Evolutionary conservation across 1,140 invertebrate genomes (phyloP).

Genomic region (Eueides isabella): DNA sequence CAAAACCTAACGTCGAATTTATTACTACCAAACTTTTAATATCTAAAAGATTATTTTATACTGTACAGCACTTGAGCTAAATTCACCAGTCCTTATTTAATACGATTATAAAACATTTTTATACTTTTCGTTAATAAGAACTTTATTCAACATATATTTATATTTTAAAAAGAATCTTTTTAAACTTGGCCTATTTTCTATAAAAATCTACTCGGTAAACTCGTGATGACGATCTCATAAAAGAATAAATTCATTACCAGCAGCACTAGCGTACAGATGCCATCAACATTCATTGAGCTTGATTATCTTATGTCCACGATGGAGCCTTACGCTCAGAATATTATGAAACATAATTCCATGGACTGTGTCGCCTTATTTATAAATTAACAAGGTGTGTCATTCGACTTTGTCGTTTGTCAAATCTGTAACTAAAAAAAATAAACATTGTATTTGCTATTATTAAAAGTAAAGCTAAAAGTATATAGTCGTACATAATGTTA

Average conservation of each 20-base stretch:
- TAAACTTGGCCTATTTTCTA: neutral
- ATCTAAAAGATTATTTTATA: neutral
- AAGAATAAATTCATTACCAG: constrained; percentile 23
- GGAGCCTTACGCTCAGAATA: constrained; percentile 25
- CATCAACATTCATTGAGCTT: constrained; percentile 55
- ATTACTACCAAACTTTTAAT: neutral
- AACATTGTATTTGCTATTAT: neutral
- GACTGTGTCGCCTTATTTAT: neutral
- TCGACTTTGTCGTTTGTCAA: neutral
- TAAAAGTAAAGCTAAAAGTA: no score
- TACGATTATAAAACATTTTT: neutral
- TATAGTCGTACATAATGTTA: no score
- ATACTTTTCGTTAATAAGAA: neutral
- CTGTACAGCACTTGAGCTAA: neutral
- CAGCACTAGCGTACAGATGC: constrained; percentile 29
- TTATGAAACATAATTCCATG: constrained; percentile 20
- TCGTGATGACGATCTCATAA: neutral
- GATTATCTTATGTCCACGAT: constrained; percentile 46
- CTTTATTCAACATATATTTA: neutral
- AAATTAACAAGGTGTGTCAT: neutral
- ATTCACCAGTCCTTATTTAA: neutral
- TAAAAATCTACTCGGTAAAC: neutral
- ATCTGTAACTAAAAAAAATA: neutral
- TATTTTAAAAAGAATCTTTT: neutral
- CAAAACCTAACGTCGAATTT: neutral